Evolutionary conservation across 2,888 invertebrate genomes (phyloP).

Genomic region (Chamaedrilus cognettii): DNA sequence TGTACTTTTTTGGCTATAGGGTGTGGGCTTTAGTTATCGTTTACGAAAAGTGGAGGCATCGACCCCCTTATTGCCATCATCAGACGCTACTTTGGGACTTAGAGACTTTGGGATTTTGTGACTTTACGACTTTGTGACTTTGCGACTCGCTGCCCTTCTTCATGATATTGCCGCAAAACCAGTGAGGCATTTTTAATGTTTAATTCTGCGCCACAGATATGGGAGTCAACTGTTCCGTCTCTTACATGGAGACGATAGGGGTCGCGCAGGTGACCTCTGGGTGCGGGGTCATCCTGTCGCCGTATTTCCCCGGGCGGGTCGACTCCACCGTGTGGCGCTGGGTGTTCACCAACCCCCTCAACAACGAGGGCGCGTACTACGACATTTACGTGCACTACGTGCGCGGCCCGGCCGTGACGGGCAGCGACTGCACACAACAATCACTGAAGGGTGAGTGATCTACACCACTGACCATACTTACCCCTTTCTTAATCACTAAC

Average conservation of each 20-base stretch:
- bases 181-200: too few species aligned
- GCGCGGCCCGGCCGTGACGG: constrained; percentile 25
- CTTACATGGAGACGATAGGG: constrained; percentile 11
- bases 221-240: not conserved
- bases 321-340: constrained; percentile 32
- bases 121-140: too few species aligned
- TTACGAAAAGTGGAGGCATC: too few species aligned
- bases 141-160: too few species aligned
- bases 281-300: constrained; percentile 35
- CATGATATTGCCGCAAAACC: too few species aligned
- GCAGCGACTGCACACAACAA: constrained; percentile 16
- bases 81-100: too few species aligned
- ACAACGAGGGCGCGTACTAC: constrained; percentile 15
- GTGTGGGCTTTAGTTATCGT: too few species aligned
- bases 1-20: too few species aligned
- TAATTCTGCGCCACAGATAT: not conserved
- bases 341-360: constrained; percentile 24
- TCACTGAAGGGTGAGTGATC: constrained; percentile 22
- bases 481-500: too few species aligned
- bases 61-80: too few species aligned
- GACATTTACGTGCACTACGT: constrained; percentile 29
- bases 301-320: constrained; percentile 32
- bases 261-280: not conserved
- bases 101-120: too few species aligned
- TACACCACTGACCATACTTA: too few species aligned